Evolutionary conservation across 2,113 vertebrate genomes (phyloP).

Genomic region (Xiphias gladius): DNA sequence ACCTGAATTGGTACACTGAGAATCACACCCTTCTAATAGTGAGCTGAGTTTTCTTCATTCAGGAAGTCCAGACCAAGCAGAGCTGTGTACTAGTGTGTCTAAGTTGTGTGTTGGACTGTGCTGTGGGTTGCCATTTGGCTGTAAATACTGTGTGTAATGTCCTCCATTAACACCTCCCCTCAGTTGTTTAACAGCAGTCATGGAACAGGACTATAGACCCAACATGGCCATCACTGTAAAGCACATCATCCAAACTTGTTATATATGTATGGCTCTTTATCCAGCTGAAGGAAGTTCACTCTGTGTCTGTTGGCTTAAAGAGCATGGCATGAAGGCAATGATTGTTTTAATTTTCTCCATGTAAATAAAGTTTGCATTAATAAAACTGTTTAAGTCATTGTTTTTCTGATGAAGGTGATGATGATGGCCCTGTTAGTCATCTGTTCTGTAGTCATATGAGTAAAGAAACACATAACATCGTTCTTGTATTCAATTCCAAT

Average conservation of each 20-base stretch:
- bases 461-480: slow-evolving; percentile 35
- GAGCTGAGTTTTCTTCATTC: not conserved
- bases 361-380: slow-evolving; percentile 98
- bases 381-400: slow-evolving; percentile 70
- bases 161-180: slow-evolving; percentile 32
- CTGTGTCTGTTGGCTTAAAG: slow-evolving; percentile 85
- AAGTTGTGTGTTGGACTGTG: slow-evolving; percentile 24
- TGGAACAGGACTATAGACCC: slow-evolving; percentile 20
- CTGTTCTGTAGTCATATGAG: slow-evolving; percentile 58
- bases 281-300: slow-evolving; percentile 83
- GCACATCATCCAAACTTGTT: slow-evolving; percentile 59
- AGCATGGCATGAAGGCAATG: slow-evolving; percentile 93
- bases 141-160: slow-evolving; percentile 73
- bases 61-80: slow-evolving; percentile 8
- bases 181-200: slow-evolving; percentile 40
- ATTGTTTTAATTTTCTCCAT: slow-evolving; percentile 87
- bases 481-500: slow-evolving; percentile 79
- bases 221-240: slow-evolving; percentile 16
- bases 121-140: slow-evolving; percentile 26
- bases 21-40: not conserved
- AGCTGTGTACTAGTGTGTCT: slow-evolving; percentile 13
- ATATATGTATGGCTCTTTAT: slow-evolving; percentile 80
- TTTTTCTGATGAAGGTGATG: slow-evolving; percentile 23
- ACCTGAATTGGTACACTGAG: not conserved
- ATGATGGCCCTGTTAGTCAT: slow-evolving; percentile 15